These are phyloP conservation scores for Sarcophaga bullata DNA, from an alignment of 1,140 invertebrate species.

Conservation along the genomic window DNA sequence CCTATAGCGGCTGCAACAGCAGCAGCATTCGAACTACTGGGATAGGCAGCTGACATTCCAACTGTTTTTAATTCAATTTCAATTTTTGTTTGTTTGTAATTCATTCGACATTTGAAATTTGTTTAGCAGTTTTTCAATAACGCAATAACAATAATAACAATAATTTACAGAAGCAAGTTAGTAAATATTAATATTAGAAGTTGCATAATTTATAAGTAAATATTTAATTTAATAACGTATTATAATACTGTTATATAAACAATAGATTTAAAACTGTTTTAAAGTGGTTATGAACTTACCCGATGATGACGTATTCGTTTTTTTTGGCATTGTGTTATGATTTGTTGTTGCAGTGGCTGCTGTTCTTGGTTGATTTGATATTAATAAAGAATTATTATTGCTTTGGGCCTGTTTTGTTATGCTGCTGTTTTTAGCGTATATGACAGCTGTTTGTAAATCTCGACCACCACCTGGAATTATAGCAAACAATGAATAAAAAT, in stretches of 20 bases:
- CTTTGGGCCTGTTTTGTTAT: conserved; percentile 38
- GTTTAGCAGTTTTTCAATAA: background rate
- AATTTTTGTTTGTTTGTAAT: background rate
- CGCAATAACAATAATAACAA: background rate
- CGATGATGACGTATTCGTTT: conserved; percentile 29
- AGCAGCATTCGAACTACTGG: conserved; percentile 43
- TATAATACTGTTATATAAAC: background rate
- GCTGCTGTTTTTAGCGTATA: conserved; percentile 68
- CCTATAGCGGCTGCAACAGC: conserved; percentile 24
- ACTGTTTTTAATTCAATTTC: conserved; percentile 11
- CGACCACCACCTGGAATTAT: conserved; percentile 77
- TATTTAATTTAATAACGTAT: background rate
- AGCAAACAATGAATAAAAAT: conserved; percentile 17
- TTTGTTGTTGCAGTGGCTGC: conserved; percentile 11
- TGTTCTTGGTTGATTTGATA: conserved; percentile 42
- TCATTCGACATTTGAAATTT: background rate
- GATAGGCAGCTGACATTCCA: conserved; percentile 42
- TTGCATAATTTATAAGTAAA: background rate
- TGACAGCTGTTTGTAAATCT: conserved; percentile 78
- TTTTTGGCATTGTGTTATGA: conserved; percentile 44
- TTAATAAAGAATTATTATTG: conserved; percentile 44
- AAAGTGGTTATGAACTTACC: conserved; percentile 21
- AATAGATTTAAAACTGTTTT: background rate
- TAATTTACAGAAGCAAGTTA: background rate
- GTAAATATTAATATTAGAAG: background rate